Percentiles rank a stretch among this genome's conserved stretches.
These are phyloP conservation scores for Loxodonta africana DNA, from an alignment of 2,113 vertebrate genomes.

Conservation along the genomic window DNA sequence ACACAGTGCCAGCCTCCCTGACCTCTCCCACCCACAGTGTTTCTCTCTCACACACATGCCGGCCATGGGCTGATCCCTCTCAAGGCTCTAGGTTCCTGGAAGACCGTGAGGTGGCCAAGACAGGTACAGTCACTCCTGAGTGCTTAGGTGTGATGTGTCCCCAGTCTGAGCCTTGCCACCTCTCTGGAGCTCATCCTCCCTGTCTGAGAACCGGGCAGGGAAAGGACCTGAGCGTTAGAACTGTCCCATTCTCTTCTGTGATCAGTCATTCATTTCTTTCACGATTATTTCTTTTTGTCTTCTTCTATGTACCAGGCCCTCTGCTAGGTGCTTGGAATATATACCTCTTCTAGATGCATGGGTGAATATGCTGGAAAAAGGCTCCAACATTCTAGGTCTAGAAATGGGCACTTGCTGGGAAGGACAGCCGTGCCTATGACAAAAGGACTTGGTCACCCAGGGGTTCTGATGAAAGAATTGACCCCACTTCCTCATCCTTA, in stretches of 20 bases:
- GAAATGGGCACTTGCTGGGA: not conserved
- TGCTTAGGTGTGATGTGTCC: not conserved
- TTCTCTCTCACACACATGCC: not conserved
- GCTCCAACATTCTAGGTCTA: not conserved
- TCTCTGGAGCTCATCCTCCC: not conserved
- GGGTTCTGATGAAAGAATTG: not conserved
- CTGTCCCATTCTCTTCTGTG: not conserved
- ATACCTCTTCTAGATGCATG: not conserved
- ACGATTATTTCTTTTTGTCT: fast-evolving
- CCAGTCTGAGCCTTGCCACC: not conserved
- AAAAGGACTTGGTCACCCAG: not conserved
- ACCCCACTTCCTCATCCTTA: not conserved
- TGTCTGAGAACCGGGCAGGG: not conserved
- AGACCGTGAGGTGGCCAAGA: not conserved
- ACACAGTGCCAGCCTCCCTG: not conserved
- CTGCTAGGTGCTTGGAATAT: not conserved
- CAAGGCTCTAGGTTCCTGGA: not conserved
- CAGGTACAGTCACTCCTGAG: not conserved
- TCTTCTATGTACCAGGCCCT: not conserved
- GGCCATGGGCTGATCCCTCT: not conserved
- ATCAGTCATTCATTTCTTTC: not conserved
- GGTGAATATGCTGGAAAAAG: not conserved
- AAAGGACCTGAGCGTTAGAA: not conserved
- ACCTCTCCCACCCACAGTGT: not conserved
- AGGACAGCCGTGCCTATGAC: not conserved